Evolutionary conservation across 2,113 vertebrate genomes (phyloP).

Genomic region (Taxidea taxus): DNA sequence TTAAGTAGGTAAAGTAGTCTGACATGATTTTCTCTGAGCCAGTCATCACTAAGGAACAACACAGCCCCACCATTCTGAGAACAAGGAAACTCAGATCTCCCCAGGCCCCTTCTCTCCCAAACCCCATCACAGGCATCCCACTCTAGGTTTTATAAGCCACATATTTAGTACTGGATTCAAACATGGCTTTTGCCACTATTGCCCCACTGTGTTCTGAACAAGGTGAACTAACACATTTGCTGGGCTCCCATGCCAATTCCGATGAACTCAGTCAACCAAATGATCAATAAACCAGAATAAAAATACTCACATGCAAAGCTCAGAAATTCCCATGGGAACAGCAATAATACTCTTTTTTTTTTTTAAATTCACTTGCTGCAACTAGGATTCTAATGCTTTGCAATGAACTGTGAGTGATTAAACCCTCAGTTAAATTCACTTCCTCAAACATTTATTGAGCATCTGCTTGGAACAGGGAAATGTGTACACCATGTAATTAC

Average conservation of each 20-base stretch:
- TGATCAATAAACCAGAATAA: not conserved
- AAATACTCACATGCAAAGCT: not conserved
- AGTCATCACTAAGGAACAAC: not conserved
- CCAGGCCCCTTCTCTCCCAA: not conserved
- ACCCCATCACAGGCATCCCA: not conserved
- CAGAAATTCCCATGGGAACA: not conserved
- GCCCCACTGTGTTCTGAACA: not conserved
- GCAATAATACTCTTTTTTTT: not conserved
- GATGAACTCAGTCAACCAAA: not conserved
- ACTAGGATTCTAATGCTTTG: not conserved
- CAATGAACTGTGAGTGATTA: not conserved
- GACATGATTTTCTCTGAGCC: not conserved
- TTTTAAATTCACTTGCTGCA: not conserved
- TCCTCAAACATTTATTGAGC: not conserved
- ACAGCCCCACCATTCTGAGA: not conserved
- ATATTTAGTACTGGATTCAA: not conserved
- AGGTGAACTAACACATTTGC: not conserved
- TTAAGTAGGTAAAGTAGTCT: not conserved
- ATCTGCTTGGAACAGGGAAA: not conserved
- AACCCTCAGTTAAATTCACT: not conserved
- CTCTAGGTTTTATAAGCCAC: not conserved
- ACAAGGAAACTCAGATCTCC: not conserved
- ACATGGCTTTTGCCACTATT: not conserved
- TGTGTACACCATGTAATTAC: not conserved
- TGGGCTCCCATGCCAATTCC: not conserved